phyloP scores from a whole-genome alignment of 2,113 vertebrate genomes.

The Tauraco erythrolophus region DNA sequence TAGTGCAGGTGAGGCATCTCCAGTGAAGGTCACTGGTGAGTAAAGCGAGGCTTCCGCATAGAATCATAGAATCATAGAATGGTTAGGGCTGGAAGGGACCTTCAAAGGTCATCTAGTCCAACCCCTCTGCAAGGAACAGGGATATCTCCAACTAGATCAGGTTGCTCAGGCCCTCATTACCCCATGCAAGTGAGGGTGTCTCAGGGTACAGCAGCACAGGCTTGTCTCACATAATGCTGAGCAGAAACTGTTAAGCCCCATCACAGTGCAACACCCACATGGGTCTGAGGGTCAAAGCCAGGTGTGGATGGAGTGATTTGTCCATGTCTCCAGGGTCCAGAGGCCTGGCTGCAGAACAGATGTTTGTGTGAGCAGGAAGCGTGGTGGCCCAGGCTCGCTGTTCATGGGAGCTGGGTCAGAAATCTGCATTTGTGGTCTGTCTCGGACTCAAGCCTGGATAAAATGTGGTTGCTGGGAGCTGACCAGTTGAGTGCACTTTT shows the following conservation, averaged over 20 bases:
- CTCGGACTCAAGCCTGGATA: not conserved
- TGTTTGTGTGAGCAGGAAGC: rapidly evolving
- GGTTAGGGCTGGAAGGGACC: too few relatives aligned
- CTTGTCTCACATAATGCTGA: not conserved
- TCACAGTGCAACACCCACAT: not conserved
- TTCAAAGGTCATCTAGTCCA: too few relatives aligned
- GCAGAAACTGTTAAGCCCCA: not conserved
- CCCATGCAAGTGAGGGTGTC: not conserved
- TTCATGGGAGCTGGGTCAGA: rapidly evolving
- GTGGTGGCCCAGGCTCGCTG: not conserved
- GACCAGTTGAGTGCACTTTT: rapidly evolving
- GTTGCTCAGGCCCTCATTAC: too few relatives aligned
- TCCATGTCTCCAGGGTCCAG: not conserved
- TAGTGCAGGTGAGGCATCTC: not conserved
- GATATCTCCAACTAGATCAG: too few relatives aligned
- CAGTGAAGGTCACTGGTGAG: not conserved
- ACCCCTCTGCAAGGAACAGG: too few relatives aligned
- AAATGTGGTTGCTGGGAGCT: not conserved
- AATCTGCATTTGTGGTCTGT: not conserved
- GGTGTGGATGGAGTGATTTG: not conserved
- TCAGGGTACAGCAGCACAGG: not conserved
- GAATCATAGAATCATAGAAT: too few relatives aligned
- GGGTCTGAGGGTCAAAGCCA: not conserved
- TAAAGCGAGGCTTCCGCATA: not conserved
- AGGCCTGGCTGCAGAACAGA: not conserved